Base-by-base conservation (phyloP, 2,888 invertebrate species). In the Holacanthella duospinosa region DNA sequence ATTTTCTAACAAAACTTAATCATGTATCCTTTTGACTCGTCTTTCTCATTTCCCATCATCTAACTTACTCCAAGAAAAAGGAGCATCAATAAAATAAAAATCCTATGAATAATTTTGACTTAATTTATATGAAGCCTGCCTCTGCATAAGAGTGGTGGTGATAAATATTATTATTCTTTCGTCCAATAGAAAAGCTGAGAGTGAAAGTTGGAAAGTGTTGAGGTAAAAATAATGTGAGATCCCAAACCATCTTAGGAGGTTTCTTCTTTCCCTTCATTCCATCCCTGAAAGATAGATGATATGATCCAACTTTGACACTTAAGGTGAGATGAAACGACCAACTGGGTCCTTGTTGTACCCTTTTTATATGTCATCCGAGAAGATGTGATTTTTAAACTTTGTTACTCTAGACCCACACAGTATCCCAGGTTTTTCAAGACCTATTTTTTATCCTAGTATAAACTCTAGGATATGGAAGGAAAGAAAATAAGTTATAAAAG, bases 251-350 rank as follows among this genome's bases (percentile, higher is more conserved):
- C 36, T 6, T 36, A 21, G 21, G 21, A 9, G 6, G 6, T 48
- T 21, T 21, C 48, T 48, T 21, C 48, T 48, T 48, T 4, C 48
- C 36, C 16, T 36, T 36, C 36, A 36, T 36, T 16, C 36, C 36
- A 36, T 16, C 9, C 16, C 36, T 6, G 19, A n/a, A n/a, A 48
- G 48, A 48, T 25, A n/a, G 21, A 57, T 28, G 57, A 57, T 57
- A 57, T 29, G 27, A 29, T 57, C 57, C 57, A 57, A 57, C 57
- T 57, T 57, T 27, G 29, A 29, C 57, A 57, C 57, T 57, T 27
- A 57, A 57, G 57, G 29, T 48, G 57, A 29, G 29, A 21, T 28
- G 29, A 29, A 57, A 57, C 29, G 57, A 57, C n/a, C 29, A 57
- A 57, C 57, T 57, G 12, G 36, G 29, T 55, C 26, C 28, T 55